Conservation (phyloP, 2,113 vertebrate genomes). For the Rhegmatorhina hoffmannsi region DNA sequence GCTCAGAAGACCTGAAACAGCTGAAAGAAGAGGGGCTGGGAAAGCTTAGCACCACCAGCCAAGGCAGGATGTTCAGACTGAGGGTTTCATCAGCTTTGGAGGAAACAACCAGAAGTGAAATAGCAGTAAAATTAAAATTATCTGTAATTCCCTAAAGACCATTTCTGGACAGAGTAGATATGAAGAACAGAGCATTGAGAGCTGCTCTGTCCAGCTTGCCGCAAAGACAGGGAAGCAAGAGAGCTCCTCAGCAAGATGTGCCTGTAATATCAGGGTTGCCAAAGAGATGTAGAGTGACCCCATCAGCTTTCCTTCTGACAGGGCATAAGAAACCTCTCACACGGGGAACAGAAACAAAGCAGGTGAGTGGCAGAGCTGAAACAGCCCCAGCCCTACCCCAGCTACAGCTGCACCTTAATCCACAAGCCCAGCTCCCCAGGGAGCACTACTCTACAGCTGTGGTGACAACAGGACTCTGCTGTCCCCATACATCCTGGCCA, state of each 20-base stretch:
- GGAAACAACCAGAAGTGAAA: background rate
- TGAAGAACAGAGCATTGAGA: background rate
- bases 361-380: rapidly evolving
- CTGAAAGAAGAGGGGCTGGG: rapidly evolving
- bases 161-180: background rate
- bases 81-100: background rate
- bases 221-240: no score
- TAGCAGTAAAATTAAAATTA: background rate
- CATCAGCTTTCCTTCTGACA: background rate
- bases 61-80: rapidly evolving
- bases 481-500: background rate
- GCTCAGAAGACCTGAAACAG: background rate
- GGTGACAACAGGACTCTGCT: background rate
- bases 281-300: background rate
- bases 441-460: background rate
- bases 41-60: background rate
- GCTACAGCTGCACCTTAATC: rapidly evolving
- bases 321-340: background rate
- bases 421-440: background rate
- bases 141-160: background rate
- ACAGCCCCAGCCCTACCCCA: background rate
- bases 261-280: background rate
- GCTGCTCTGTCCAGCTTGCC: background rate
- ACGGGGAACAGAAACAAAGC: background rate
- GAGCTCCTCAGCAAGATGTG: background rate